Evolutionary conservation across 2,113 vertebrate species (phyloP), one percentile per base, ranked within the genome.

Genomic region (Hydrochoerus hydrochaeris): DNA sequence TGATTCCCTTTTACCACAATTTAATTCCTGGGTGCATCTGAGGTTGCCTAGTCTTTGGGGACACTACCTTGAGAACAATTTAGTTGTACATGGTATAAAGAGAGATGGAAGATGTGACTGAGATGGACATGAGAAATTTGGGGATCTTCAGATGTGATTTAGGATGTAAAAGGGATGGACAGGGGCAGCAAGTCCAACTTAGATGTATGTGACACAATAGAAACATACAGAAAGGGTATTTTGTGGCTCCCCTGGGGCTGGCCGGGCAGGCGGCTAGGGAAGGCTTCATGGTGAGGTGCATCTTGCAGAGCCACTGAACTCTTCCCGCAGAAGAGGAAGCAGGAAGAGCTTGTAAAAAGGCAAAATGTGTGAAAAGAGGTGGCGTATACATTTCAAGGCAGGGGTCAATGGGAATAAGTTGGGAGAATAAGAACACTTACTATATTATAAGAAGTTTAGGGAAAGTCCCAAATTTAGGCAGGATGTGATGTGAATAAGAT

Each of bases 211-310:
- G 4, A 32, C 1, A 32, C 0, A 78, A 20, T 20, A 60, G 20
- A 30, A n/a, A 52, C 1, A 14, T 20, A 20, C 38, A 60, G 30
- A 85, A 81, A 88, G 24, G 30, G 16, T 60, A n/a, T 69, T n/a
- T 35, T 30, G 24, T 32, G 11, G 41, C 73, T 96, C 84, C 62
- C 26, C 7, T 63, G 46, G n/a, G 12, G 0, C 32, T 32, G 14
- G n/a, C 32, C 80, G 2, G 20, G 9, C 28, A 65, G 16, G 26
- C 5, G 24, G 7, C 60, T 35, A 80, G 69, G 41, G 22, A 30
- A 30, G 86, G 28, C 7, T 28, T 0, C 0, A n/a, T 6, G 10
- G 26, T 16, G 7, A n/a, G 10, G 26, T 54, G 9, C 9, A 0
- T 32, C 13, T 87, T 49, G 41, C 38, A 84, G 41, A 75, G 69